Evolutionary conservation across 2,888 invertebrate genomes (phyloP).

Genomic region (Aelia acuminata): DNA sequence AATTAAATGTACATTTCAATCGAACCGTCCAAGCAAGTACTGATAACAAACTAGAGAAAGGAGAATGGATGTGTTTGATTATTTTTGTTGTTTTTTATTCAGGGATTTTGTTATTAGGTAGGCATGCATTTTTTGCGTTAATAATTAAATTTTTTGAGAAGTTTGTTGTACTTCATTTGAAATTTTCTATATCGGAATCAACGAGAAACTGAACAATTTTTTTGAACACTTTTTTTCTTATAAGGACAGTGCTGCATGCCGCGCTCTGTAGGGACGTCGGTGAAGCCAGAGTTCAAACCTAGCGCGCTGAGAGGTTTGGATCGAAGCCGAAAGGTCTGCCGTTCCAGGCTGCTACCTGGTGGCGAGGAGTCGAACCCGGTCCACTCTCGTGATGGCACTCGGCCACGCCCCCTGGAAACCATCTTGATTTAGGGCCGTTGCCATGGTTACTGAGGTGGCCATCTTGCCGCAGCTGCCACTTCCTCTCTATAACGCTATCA

Average conservation of each 20-base stretch:
- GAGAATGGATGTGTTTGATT: too few species aligned
- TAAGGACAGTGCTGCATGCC: constrained; percentile 24
- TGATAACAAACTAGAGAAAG: too few species aligned
- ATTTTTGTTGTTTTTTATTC: too few species aligned
- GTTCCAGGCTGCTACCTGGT: constrained; percentile 40
- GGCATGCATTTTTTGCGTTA: too few species aligned
- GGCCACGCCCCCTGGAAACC: constrained; percentile 33
- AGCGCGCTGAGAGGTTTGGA: background rate
- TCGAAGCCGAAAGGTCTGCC: constrained; percentile 8
- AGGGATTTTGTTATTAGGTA: too few species aligned
- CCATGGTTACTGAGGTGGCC: constrained; percentile 48
- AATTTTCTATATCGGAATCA: too few species aligned
- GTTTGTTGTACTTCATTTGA: too few species aligned
- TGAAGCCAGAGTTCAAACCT: constrained; percentile 34
- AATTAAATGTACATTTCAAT: too few species aligned
- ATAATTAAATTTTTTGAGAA: too few species aligned
- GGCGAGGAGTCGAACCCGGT: constrained; percentile 46
- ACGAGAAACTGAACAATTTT: too few species aligned
- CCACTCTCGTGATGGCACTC: constrained; percentile 10
- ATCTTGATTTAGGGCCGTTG: constrained; percentile 45
- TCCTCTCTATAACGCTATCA: background rate
- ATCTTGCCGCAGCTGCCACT: constrained; percentile 47
- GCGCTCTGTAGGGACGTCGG: background rate
- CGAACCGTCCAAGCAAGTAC: too few species aligned
- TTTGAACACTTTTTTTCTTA: background rate